Base-by-base conservation (phyloP, 2,797 vertebrate species). In the Anabas testudineus region DNA sequence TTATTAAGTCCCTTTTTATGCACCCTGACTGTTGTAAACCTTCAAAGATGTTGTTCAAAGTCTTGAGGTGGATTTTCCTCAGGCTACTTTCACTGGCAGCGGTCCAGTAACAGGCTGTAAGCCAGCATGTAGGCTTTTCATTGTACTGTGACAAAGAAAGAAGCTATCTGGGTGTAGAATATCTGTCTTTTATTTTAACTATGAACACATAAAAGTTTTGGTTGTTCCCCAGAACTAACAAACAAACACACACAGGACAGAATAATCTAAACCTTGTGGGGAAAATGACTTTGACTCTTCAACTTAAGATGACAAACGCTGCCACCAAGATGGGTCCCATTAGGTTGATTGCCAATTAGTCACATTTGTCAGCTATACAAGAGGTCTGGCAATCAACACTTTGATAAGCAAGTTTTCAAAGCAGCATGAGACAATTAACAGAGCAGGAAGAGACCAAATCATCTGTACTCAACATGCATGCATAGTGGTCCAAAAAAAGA, bases 271-370 rank as follows among this genome's bases (percentile, higher is more conserved):
- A 57, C 37, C 54, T 47, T 73, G 4, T 34, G 58, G n/a, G 32
- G 21, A 76, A n/a, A 78, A 78, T 73, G 16, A 82, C 75, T 85
- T 79, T 78, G 56, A 67, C 51, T 72, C 51, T 24, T 48, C 4
- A n/a, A 28, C 56, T 76, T 18, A 10, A 73, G 67, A 67, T 69
- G 71, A 80, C 78, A 80, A 78, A 76, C 64, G 28, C 43, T n/a
- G 55, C 43, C 66, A 57, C 68, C 59, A 48, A 48, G 72, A 66
- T 73, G 65, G 62, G n/a, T 65, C 69, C 59, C 67, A 74, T 85
- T 80, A 80, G 49, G 39, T 34, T 87, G 82, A 88, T 87, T 86
- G 74, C 39, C 74, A 87, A 86, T 84, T 86, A 83, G 66, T 51
- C 2, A 2, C 42, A 42, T 84, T 81, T 77, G 58, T 82, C 52